Conservation (phyloP, 2,888 invertebrate species). For the Eledone cirrhosa region DNA sequence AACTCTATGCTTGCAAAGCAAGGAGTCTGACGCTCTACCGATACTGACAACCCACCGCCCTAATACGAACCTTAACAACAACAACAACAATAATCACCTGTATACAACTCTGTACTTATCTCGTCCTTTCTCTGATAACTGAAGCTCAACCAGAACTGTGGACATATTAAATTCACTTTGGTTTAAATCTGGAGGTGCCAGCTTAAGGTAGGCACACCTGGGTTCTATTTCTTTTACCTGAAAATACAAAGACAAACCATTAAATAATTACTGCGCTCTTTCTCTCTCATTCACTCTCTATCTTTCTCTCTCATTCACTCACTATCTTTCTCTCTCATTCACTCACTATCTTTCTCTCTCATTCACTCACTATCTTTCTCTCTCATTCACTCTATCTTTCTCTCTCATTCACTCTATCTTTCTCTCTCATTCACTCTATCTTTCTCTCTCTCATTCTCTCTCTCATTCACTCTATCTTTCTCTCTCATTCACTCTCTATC, state of each 20-base stretch:
- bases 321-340: too few species aligned
- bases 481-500: too few species aligned
- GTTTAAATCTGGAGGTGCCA: slow-evolving; percentile 75
- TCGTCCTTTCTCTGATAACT: slow-evolving; percentile 78
- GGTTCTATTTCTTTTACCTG: slow-evolving; percentile 85
- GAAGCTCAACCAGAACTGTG: slow-evolving; percentile 82
- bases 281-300: too few species aligned
- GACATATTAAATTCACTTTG: slow-evolving; percentile 72
- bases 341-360: too few species aligned
- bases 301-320: too few species aligned
- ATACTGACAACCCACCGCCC: not conserved
- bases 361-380: too few species aligned
- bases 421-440: too few species aligned
- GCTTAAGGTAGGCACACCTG: slow-evolving; percentile 84
- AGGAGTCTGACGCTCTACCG: not conserved
- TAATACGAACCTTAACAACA: not conserved
- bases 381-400: too few species aligned
- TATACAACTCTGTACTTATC: slow-evolving; percentile 87
- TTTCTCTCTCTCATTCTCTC: too few species aligned
- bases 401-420: too few species aligned
- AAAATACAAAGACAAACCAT: slow-evolving; percentile 37
- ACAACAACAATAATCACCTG: slow-evolving; percentile 73
- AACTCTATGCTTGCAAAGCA: too few species aligned
- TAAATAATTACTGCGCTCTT: not conserved
- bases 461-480: too few species aligned